Evolutionary conservation across 1,140 invertebrate genomes (phyloP), one percentile per base, ranked within the genome.

Genomic region (Saxidomus purpurata): DNA sequence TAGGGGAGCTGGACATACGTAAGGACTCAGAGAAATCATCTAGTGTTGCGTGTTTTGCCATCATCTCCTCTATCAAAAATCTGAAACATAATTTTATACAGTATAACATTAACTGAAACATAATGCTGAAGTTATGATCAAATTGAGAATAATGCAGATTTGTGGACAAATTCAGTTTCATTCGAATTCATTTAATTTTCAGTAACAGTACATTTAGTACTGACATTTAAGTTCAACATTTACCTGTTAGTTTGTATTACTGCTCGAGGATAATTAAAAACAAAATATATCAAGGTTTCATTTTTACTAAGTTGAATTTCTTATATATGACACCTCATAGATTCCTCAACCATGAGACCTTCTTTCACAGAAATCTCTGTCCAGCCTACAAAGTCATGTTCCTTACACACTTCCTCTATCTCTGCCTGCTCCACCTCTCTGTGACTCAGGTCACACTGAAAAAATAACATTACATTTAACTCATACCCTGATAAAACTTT

Each of bases 311-410:
- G n/a, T n/a, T n/a, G n/a, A n/a, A n/a, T n/a, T n/a, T n/a, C n/a
- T n/a, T n/a, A n/a, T n/a, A n/a, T n/a, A 22, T 77, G 83, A 67
- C 87, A 95, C 94, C 92, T 93, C 94, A 97, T 97, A 25, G 96
- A 96, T 61, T 92, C 96, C 43, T 96, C 95, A n/a, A 97, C 96
- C 97, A 97, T 97, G 4, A 97, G 92, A n/a, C 96, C 96, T 87
- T 97, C 96, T 94, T 97, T 97, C 2, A 97, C 97, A 0, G 97
- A 97, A 22, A 96, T 97, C 94, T 97, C 97, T 36, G 96, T 97
- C 97, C 97, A 97, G 8, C 96, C 97, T 83, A 97, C 96, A 93
- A 97, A 97, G 93, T 96, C 96, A 91, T 97, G 96, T 88, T 97
- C 96, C 93, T 96, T 97, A 93, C 92, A 97, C 90, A 97, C 95